Base-by-base conservation (phyloP, 2,113 vertebrate genomes). In the Siphamia tubifer region DNA sequence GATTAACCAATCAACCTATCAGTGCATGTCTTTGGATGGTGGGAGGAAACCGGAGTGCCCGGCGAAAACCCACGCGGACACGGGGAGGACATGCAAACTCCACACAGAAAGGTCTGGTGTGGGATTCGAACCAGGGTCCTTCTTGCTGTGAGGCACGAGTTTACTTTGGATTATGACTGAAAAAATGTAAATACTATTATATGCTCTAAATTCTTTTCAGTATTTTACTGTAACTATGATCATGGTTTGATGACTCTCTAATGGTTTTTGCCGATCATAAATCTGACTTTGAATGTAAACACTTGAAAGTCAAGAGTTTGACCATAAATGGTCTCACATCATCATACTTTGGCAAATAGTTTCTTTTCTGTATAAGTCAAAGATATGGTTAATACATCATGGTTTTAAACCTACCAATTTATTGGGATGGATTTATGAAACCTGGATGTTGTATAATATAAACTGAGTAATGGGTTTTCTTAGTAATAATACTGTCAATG, bases 311-410 rank as follows among this genome's bases (percentile, higher is more conserved):
- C 60, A 34, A 69, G 38, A 64, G 28, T 57, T 36, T 68, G 68
- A 65, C 89, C 77, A 77, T 89, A 85, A 83, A 89, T 82, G 79
- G 84, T 56, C 20, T 36, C 2, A 1, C 13, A 60, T 52, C 34
- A 68, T 68, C 57, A 64, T 48, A 71, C 65, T 72, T 72, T 83
- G 79, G 82, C 74, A 64, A 61, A 75, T 38, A n/a, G 45, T 72
- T 5, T 9, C 31, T 2, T 27, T 34, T n/a, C 25, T 63, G 10
- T 55, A 28, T 38, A 62, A 48, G 40, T 67, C 40, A 57, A 5
- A 31, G 52, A 38, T 55, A 72, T 60, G 38, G 39, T 17, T 30
- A 12, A 13, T 31, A 25, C 25, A 55, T 57, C 25, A 32, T 11
- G 15, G 21, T 72, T 39, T 64, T 7, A 63, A 62, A 65, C 25